These are phyloP conservation scores for Sclerodermus sp. DNA, from an alignment of 2,888 invertebrate species.

Conservation along the genomic window DNA sequence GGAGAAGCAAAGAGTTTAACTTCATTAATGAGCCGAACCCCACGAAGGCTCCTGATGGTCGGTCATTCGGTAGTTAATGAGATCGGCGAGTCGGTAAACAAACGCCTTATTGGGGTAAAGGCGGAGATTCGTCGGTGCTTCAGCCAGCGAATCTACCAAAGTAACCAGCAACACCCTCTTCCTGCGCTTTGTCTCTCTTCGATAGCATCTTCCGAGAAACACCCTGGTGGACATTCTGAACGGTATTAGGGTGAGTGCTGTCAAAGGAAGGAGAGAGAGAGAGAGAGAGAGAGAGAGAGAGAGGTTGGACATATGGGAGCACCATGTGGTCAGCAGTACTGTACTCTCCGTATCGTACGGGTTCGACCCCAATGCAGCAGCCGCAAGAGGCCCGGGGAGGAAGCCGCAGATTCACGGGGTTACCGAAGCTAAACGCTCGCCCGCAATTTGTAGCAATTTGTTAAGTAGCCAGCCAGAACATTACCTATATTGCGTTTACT, in stretches of 20 bases:
- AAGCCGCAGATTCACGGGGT: slow-evolving; percentile 29
- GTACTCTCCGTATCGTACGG: too few species aligned
- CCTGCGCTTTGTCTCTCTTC: too few species aligned
- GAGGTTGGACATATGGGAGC: slow-evolving; percentile 54
- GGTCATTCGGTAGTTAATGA: not conserved
- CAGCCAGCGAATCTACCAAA: too few species aligned
- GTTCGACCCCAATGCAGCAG: too few species aligned
- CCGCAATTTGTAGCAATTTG: slow-evolving; percentile 58
- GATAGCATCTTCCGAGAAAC: slow-evolving; percentile 21
- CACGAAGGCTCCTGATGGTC: too few species aligned
- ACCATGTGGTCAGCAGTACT: slow-evolving; percentile 49
- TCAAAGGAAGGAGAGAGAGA: not conserved
- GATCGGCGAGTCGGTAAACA: not conserved
- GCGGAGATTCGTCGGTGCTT: too few species aligned
- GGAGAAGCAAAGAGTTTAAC: too few species aligned
- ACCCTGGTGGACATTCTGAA: slow-evolving; percentile 3
- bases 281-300: slow-evolving; percentile 12
- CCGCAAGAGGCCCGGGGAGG: slow-evolving; percentile 8
- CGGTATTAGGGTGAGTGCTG: slow-evolving; percentile 5
- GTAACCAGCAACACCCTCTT: too few species aligned
- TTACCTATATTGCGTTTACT: slow-evolving; percentile 54
- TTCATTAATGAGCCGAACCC: too few species aligned
- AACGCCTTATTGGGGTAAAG: not conserved
- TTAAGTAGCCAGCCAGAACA: slow-evolving; percentile 56
- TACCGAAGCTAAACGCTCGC: slow-evolving; percentile 46